A percentile compares a stretch with the other conserved stretches of the same genome.
Conservation (phyloP, 2,113 vertebrate species). For the Turnix velox region DNA sequence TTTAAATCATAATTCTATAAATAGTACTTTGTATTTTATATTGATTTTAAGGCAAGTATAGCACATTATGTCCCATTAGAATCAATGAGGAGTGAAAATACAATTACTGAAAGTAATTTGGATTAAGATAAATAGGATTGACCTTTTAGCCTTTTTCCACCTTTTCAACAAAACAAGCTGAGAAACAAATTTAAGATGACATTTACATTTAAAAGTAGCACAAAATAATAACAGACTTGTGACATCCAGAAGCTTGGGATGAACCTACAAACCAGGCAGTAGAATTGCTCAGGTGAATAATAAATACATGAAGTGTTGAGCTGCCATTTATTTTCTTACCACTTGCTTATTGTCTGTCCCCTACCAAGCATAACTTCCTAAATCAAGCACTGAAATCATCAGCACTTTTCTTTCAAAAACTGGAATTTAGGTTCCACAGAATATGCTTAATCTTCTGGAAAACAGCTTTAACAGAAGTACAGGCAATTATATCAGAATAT, state of each 20-base stretch:
- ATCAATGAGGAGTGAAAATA: conserved; percentile 45
- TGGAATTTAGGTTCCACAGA: conserved; percentile 24
- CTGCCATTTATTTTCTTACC: background rate
- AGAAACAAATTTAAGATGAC: background rate
- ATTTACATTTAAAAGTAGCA: background rate
- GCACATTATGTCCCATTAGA: background rate
- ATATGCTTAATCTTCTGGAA: conserved; percentile 65
- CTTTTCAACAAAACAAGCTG: background rate
- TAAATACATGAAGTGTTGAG: background rate
- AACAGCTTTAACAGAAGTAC: conserved; percentile 55
- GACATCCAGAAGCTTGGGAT: background rate
- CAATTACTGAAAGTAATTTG: conserved; percentile 42
- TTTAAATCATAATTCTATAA: background rate
- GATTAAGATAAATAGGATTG: conserved; percentile 31
- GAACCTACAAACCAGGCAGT: background rate
- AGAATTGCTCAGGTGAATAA: background rate
- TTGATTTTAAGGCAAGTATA: background rate
- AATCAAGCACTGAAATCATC: conserved; percentile 43
- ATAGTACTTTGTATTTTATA: conserved; percentile 13
- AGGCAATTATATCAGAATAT: conserved; percentile 62
- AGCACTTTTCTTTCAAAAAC: conserved; percentile 29
- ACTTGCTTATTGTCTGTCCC: background rate
- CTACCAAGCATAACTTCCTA: conserved; percentile 28
- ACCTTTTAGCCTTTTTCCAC: conserved; percentile 10
- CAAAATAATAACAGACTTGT: background rate